These are phyloP conservation scores for Cyclargus thomasi DNA, from an alignment of 1,140 invertebrate genomes.

Conservation along the genomic window DNA sequence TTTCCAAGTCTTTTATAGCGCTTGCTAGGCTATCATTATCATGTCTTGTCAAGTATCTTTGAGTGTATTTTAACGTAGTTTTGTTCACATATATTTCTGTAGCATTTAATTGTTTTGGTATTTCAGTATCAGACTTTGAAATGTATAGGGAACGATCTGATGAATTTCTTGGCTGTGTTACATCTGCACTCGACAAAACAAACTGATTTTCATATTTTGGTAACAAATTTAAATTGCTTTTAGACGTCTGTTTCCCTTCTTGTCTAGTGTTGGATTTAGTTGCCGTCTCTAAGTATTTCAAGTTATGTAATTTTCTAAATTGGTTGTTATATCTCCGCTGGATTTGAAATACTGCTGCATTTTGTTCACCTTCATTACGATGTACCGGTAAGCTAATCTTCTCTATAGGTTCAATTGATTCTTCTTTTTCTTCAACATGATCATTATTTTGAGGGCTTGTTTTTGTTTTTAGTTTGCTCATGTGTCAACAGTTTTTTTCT, in stretches of 20 bases:
- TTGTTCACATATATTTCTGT: background rate
- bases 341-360: background rate
- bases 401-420: background rate
- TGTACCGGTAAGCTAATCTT: background rate
- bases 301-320: background rate
- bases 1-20: background rate
- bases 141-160: background rate
- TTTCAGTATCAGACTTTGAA: background rate
- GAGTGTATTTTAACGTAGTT: background rate
- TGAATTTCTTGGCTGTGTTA: background rate
- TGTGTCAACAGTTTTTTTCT: background rate
- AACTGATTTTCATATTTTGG: no score
- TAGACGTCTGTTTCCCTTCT: no score
- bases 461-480: background rate
- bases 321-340: background rate
- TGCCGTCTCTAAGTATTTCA: background rate
- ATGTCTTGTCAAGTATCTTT: background rate
- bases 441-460: background rate
- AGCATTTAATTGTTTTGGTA: background rate
- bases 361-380: background rate
- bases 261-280: background rate
- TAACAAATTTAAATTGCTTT: no score
- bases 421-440: background rate
- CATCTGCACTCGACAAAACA: background rate
- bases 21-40: background rate